Evolutionary conservation across 2,888 invertebrate species (phyloP), one percentile per base, ranked within the genome.

Genomic region (Hemicrepidius hirtus): DNA sequence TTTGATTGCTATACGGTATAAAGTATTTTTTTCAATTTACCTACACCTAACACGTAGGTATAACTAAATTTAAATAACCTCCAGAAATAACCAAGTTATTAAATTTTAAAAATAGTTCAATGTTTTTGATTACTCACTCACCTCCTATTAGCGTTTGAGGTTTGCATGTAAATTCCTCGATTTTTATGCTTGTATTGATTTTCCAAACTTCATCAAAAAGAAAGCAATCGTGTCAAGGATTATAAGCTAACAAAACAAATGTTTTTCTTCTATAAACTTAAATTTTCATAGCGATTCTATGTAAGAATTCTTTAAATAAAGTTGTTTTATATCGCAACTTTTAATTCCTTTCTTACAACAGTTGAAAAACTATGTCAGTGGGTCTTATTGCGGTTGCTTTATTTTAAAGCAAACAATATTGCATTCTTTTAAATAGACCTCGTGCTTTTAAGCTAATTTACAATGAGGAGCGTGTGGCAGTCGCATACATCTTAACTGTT

Each of bases 371-470:
- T 37, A 37, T 57, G 57, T 57, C 57, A 57, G 57, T 57, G 18
- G 57, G 57, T 24, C 53, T 53, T 20, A 32, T 20, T 37, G 20
- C 12, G 28, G 57, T 20, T 55, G 32, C 24, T 57, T 57, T 35
- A 57, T 57, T 57, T 57, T 35, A 37, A 37, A 35, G 57, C 46
- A 20, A 37, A 28, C 53, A 32, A 53, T 24, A 18, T 49, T 20
- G 21, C 21, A 53, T 28, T 53, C 53, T 53, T 44, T 44, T 53
- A 49, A 49, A 21, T 21, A 28, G 21, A 53, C n/a, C 57, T 40
- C 20, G 57, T 20, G 57, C 57, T 57, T 57, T 57, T 40, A 13
- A 24, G 50, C 50, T 50, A 50, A 50, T 55, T 55, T 55, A 55
- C n/a, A 18, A 18, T 32, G 32, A 35, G 18, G 55, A 13, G 18